These are phyloP conservation scores for Poecilia gillii DNA, from an alignment of 2,797 vertebrate genomes.

Conservation along the genomic window DNA sequence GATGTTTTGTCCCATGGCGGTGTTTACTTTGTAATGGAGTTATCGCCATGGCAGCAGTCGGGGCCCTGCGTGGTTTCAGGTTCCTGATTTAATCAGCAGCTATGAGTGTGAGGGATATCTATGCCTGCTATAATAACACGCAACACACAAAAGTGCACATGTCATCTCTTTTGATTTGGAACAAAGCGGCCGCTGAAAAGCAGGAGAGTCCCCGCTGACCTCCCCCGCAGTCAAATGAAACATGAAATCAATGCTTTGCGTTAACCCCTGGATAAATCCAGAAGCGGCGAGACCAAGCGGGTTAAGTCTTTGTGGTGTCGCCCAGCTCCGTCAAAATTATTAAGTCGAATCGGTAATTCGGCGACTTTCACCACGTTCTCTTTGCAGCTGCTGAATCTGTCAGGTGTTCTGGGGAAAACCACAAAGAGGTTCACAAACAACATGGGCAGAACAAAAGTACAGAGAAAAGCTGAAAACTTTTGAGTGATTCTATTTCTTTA, in stretches of 20 bases:
- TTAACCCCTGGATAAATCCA: conserved; percentile 55
- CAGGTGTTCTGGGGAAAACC: conserved; percentile 27
- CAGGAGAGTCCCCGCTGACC: conserved; percentile 43
- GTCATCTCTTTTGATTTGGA: conserved; percentile 38
- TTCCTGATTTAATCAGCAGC: conserved; percentile 29
- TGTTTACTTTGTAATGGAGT: conserved; percentile 26
- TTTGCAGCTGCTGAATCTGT: conserved; percentile 10
- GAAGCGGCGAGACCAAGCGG: conserved; percentile 33
- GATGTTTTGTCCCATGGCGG: conserved; percentile 7
- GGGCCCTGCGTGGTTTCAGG: conserved; percentile 32
- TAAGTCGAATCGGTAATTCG: conserved; percentile 24
- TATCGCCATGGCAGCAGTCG: conserved; percentile 24
- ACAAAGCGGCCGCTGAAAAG: conserved; percentile 27
- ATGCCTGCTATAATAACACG: conserved; percentile 7
- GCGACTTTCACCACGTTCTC: conserved; percentile 6
- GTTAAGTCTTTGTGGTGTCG: conserved; percentile 24
- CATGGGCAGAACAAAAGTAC: conserved; percentile 2
- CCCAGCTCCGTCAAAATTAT: conserved; percentile 30
- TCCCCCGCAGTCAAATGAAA: conserved; percentile 51
- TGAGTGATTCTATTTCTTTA: background rate
- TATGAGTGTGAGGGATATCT: conserved; percentile 6
- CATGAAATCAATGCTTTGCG: conserved; percentile 68
- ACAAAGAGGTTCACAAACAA: conserved; percentile 9
- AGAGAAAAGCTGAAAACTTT: conserved; percentile 40
- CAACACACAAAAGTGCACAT: conserved; percentile 11